Base-by-base conservation (phyloP, 2,113 vertebrate species). In the Columbina picui region DNA sequence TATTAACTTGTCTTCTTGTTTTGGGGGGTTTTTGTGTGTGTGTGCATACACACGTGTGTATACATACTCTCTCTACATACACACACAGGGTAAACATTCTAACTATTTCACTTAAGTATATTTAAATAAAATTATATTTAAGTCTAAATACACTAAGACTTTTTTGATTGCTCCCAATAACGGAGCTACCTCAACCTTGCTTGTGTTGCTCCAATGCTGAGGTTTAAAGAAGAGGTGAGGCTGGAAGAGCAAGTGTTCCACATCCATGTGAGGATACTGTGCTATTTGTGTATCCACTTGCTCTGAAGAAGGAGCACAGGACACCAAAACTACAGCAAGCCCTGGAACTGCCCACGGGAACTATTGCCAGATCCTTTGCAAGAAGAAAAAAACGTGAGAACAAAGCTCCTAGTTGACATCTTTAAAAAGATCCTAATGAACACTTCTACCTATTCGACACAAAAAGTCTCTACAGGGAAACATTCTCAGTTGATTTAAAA, bases 231-330 rank as follows among this genome's bases (percentile, higher is more conserved):
- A 56, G 65, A 52, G 22, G 20, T 50, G 9, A 52, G 53, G 45
- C 59, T 84, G 57, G 43, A 89, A 68, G 63, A 89, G 29, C 36
- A 70, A 43, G 43, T 7, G 26, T 13, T 61, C 12, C 27, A 4
- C 4, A n/a, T 8, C n/a, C 0, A 0, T 9, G 10, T 19, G 20
- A 93, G 30, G 45, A 64, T 19, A 81, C 0, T 60, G 39, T 60
- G 39, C 26, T 29, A 74, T 61, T 89, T 78, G 64, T 3, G 1
- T 29, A 69, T 32, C 36, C 53, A 52, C 8, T 26, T 34, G 15
- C 63, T 77, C 49, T 60, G 30, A 60, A 39, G 73, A 84, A 69
- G 43, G 2, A 15, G 59, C 55, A 43, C 39, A 83, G 47, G 75
- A 75, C 6, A 81, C 15, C 23, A 77, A 49, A 84, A 69, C 29